These are phyloP conservation scores for Nycticorax nycticorax DNA, from an alignment of 2,113 vertebrate genomes.

Conservation along the genomic window DNA sequence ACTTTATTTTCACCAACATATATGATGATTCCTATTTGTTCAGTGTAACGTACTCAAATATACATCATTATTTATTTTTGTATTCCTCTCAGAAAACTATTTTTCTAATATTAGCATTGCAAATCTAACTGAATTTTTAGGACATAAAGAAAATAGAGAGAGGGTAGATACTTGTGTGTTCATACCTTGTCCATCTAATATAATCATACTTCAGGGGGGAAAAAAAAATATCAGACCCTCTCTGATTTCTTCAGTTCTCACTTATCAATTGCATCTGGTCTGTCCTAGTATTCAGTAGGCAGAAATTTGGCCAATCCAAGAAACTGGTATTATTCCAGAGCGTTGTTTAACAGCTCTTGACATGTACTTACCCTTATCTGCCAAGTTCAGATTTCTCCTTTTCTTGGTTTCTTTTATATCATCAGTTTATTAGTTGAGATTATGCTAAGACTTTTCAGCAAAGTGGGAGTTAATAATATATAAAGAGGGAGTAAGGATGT, in stretches of 20 bases:
- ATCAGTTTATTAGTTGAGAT: neutral
- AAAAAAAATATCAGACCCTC: fast-evolving
- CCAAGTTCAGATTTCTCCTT: neutral
- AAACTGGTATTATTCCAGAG: neutral
- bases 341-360: neutral
- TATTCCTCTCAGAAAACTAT: neutral
- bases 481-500: neutral
- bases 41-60: neutral
- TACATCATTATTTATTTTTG: neutral
- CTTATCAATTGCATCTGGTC: neutral
- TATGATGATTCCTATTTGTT: neutral
- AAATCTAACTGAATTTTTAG: neutral
- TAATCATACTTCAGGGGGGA: fast-evolving
- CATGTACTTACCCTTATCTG: neutral
- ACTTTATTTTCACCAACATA: neutral
- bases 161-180: neutral
- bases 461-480: neutral
- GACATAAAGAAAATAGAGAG: neutral
- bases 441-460: neutral
- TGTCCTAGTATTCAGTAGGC: neutral
- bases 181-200: neutral
- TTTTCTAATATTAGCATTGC: neutral
- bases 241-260: neutral
- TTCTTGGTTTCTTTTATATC: neutral
- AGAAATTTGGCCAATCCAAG: neutral